phyloP scores from a whole-genome alignment of 30 jellyfish, hydroid and myxozoan species.

The Hydra vulgaris region DNA sequence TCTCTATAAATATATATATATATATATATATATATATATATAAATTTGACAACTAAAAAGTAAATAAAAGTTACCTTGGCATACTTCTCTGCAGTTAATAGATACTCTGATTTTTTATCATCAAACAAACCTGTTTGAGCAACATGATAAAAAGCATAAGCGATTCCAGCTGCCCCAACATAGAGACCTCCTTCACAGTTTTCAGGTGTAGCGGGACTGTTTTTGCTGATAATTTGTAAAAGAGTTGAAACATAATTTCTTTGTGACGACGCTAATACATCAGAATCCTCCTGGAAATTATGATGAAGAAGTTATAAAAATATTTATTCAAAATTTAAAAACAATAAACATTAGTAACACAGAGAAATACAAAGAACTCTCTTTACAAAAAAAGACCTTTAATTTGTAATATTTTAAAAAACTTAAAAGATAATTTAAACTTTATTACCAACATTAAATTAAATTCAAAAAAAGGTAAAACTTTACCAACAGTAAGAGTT shows the following conservation, averaged over 20 bases:
- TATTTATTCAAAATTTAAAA: not conserved
- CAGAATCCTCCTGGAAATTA: conserved; percentile 36
- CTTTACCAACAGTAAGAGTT: too few relatives aligned
- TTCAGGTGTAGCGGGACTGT: conserved; percentile 87
- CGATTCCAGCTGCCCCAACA: conserved; percentile 98
- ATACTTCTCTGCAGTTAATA: conserved; percentile 76
- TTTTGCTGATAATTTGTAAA: conserved; percentile 64
- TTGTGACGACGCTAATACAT: conserved; percentile 78
- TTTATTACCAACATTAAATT: too few relatives aligned
- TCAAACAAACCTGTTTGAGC: conserved; percentile 81
- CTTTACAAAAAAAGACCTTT: too few relatives aligned
- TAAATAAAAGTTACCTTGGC: conserved; percentile 70
- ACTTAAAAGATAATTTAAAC: too few relatives aligned
- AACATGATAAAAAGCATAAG: conserved; percentile 93
- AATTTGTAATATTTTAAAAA: too few relatives aligned
- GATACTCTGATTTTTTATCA: conserved; percentile 57
- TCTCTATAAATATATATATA: too few relatives aligned
- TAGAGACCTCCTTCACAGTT: conserved; percentile 89
- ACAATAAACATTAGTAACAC: too few relatives aligned
- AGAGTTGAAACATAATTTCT: conserved; percentile 84
- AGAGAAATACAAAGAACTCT: too few relatives aligned
- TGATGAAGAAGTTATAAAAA: too few relatives aligned
- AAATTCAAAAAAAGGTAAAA: too few relatives aligned
- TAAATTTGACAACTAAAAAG: too few relatives aligned
- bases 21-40: too few relatives aligned